Evolutionary conservation across 2,797 vertebrate genomes (phyloP).

Genomic region (Phalanger gymnotis): DNA sequence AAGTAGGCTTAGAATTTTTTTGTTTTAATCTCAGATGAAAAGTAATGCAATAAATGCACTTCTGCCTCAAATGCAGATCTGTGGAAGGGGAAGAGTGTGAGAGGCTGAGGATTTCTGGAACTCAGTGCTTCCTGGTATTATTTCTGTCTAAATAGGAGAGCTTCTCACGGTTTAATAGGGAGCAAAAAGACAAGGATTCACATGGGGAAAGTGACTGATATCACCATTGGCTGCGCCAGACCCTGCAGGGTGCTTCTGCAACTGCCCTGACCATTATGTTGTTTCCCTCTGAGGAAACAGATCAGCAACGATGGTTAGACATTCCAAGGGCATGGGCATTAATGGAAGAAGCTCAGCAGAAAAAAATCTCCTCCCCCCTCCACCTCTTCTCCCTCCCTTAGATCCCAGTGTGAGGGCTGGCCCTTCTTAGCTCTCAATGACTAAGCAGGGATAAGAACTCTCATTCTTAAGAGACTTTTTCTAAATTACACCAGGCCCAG

Average conservation of each 20-base stretch:
- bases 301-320: accelerated
- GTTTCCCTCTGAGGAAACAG: not conserved
- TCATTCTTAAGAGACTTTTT: not conserved
- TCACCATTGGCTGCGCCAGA: conserved; percentile 50
- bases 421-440: conserved; percentile 11
- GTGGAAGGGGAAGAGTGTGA: conserved; percentile 10
- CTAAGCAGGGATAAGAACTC: not conserved
- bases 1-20: not conserved
- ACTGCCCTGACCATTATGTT: not conserved
- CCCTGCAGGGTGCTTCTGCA: conserved; percentile 54
- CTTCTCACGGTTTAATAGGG: conserved; percentile 56
- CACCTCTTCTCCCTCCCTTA: not conserved
- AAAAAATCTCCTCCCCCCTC: not conserved
- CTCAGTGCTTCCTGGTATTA: not conserved
- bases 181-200: conserved; percentile 44
- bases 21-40: not conserved
- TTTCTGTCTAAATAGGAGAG: conserved; percentile 52
- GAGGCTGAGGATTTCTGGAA: conserved; percentile 55
- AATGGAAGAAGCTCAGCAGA: not conserved
- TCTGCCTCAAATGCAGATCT: not conserved
- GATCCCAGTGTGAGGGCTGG: not conserved
- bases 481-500: not conserved
- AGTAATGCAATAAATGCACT: not conserved
- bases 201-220: conserved; percentile 9
- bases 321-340: not conserved